A percentile compares a stretch with the other conserved stretches of the same genome.
Evolutionary conservation across 2,113 vertebrate species (phyloP).

Genomic region (Percina caprodes): DNA sequence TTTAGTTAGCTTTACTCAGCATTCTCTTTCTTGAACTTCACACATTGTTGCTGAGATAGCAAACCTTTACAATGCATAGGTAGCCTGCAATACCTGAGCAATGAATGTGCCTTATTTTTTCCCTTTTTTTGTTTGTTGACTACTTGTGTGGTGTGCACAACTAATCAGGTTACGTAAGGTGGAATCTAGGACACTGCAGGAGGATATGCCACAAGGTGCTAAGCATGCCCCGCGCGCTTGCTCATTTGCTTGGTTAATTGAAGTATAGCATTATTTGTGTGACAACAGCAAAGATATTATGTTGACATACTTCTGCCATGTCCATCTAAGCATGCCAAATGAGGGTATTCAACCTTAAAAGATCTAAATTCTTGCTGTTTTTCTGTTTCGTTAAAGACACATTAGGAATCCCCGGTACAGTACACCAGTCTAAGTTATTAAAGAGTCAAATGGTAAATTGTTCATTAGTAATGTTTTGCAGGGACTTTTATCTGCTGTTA

Average conservation of each 20-base stretch:
- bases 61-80: conserved; percentile 13
- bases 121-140: conserved; percentile 46
- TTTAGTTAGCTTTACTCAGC: conserved; percentile 59
- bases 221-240: conserved; percentile 22
- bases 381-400: conserved; percentile 66
- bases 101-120: conserved; percentile 35
- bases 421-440: conserved; percentile 66
- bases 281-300: conserved; percentile 45
- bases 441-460: conserved; percentile 58
- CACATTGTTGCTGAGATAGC: conserved; percentile 49
- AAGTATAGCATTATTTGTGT: conserved; percentile 57
- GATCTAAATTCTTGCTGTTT: conserved; percentile 52
- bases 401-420: conserved; percentile 58
- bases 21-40: conserved; percentile 35
- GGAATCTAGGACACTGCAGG: conserved; percentile 70
- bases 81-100: conserved; percentile 45
- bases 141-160: conserved; percentile 60
- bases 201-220: conserved; percentile 64
- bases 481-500: conserved; percentile 22
- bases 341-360: conserved; percentile 58
- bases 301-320: conserved; percentile 48
- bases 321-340: conserved; percentile 67
- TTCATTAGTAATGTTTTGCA: conserved; percentile 70
- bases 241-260: conserved; percentile 46
- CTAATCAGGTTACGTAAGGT: conserved; percentile 68